A percentile compares a stretch with the other conserved stretches of the same genome.
Conservation (phyloP, 2,888 invertebrate genomes). For the Melanargia galathea region DNA sequence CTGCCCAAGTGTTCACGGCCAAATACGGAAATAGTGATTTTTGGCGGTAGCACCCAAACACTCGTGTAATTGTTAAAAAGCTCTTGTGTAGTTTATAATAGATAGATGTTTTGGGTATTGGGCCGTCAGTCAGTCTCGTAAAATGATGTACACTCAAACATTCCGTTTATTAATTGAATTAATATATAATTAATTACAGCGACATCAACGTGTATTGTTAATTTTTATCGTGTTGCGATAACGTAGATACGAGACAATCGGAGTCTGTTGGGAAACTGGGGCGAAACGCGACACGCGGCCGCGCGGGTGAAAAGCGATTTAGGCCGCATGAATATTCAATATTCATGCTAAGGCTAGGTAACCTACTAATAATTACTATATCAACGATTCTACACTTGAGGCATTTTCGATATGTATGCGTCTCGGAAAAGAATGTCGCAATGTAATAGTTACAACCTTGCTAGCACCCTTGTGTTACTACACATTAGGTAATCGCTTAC, state of each 20-base stretch:
- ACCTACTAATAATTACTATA: neutral
- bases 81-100: too few species aligned
- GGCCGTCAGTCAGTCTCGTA: neutral
- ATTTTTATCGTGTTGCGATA: constrained; percentile 42
- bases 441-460: too few species aligned
- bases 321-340: constrained; percentile 49
- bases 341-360: constrained; percentile 34
- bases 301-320: constrained; percentile 37
- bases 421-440: too few species aligned
- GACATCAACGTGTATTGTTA: constrained; percentile 23
- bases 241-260: constrained; percentile 48
- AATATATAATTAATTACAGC: neutral
- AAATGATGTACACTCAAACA: neutral
- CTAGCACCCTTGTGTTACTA: too few species aligned
- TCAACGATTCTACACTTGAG: neutral
- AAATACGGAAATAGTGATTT: too few species aligned
- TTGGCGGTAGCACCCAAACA: too few species aligned
- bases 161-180: neutral
- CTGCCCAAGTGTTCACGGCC: too few species aligned
- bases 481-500: too few species aligned
- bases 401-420: neutral
- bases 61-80: too few species aligned
- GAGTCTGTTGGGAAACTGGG: constrained; percentile 48
- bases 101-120: too few species aligned
- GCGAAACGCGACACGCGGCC: constrained; percentile 40